Evolutionary conservation across 2,113 vertebrate genomes (phyloP), one percentile per base, ranked within the genome.

Genomic region (Oncorhynchus mykiss): DNA sequence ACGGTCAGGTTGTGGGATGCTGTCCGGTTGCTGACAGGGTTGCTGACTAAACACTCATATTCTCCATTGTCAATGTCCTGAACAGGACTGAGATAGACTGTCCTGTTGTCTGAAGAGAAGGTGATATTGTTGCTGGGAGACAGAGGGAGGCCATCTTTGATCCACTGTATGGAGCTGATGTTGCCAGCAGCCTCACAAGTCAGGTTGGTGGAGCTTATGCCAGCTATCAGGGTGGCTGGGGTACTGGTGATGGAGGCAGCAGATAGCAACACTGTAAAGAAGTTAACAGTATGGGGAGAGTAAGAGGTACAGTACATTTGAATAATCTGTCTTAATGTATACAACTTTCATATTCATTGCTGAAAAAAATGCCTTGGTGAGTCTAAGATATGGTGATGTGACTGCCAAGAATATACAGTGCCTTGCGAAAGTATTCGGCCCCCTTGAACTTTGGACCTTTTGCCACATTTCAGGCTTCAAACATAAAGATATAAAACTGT

Each of bases 1-100:
- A 86, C 71, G 57, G 11, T 67, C 13, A 86, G 48, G 3, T 1
- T 66, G 76, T 79, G 72, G 69, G 8, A 24, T 3, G 68, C 57
- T 2, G 8, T 67, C 60, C 3, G 8, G 34, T 45, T 45, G 70
- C 29, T 78, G 48, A 77, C 8, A 4, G 67, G 74, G 77, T 79
- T 86, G 49, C 54, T 72, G 48, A 83, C 57, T 1, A 2, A 48
- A 73, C 84, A 86, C 2, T 48, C 20, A 51, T 83, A 86, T n/a
- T 45, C 13, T 1, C 81, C 81, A 2, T 45, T 70, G 59, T 86
- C 81, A 69, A 9, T 45, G n/a, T 24, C 65, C 45, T 25, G 14
- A 6, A 83, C 34, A 3, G 71, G 79, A 5, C 3, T 54, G 39
- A 86, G 67, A 13, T 45, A 9, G 67, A 86, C 25, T 12, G 62